These are phyloP conservation scores for Ganaspis sp. DNA, from an alignment of 1,140 invertebrate genomes.

Conservation along the genomic window DNA sequence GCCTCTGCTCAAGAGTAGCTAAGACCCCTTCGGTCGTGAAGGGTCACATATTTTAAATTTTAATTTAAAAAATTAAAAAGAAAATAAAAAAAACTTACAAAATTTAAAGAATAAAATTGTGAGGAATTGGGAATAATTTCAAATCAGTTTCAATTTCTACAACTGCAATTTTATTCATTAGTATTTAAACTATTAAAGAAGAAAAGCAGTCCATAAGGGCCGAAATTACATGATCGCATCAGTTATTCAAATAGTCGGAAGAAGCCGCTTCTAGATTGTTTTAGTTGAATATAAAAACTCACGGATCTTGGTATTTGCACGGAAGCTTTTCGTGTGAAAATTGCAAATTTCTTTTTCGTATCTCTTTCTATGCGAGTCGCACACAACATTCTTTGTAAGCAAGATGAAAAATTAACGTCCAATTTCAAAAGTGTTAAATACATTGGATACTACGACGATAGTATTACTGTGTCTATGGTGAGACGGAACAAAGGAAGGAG, in stretches of 20 bases:
- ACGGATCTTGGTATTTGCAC: background rate
- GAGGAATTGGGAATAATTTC: too few relatives aligned
- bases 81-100: too few relatives aligned
- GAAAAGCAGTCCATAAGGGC: background rate
- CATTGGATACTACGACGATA: constrained; percentile 40
- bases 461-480: constrained; percentile 47
- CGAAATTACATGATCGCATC: background rate
- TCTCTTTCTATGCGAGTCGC: background rate
- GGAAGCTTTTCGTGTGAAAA: background rate
- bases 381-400: background rate
- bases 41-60: too few relatives aligned
- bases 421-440: background rate
- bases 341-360: background rate
- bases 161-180: too few relatives aligned
- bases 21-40: too few relatives aligned
- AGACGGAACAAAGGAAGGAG: constrained; percentile 50
- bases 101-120: too few relatives aligned
- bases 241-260: background rate
- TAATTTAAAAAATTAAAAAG: too few relatives aligned
- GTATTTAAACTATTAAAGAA: background rate
- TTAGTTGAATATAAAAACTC: background rate
- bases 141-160: too few relatives aligned
- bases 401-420: background rate
- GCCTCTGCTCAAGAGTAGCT: too few relatives aligned
- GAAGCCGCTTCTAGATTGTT: background rate